A percentile compares a stretch with the other conserved stretches of the same genome.
phyloP scores from a whole-genome alignment of 2,113 vertebrate species.

The Corythoichthys haematopterus region DNA sequence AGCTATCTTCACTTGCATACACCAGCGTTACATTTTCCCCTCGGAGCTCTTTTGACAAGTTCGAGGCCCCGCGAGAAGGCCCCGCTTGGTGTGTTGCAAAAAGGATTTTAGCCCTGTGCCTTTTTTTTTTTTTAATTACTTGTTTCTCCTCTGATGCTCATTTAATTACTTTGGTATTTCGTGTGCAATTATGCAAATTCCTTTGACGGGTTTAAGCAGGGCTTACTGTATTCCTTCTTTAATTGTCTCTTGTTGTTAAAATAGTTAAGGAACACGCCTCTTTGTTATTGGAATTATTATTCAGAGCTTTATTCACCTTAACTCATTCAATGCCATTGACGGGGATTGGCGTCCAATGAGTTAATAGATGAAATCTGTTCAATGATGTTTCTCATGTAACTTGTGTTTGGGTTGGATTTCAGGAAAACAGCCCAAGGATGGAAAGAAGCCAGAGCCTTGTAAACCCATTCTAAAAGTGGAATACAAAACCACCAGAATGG shows the following conservation, averaged over 20 bases:
- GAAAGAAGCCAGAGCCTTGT: conserved; percentile 98
- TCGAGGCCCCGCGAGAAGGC: conserved; percentile 25
- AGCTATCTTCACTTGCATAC: conserved; percentile 30
- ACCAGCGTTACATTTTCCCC: conserved; percentile 25
- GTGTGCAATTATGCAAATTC: conserved; percentile 60
- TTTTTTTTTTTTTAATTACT: conserved; percentile 54
- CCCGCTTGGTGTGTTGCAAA: conserved; percentile 9
- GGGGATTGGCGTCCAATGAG: too few relatives aligned
- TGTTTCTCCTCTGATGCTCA: conserved; percentile 51
- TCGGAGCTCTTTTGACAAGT: conserved; percentile 25
- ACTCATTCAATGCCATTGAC: too few relatives aligned
- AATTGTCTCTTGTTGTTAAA: conserved; percentile 56
- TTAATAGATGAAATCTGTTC: background rate
- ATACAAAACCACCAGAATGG: conserved; percentile 93
- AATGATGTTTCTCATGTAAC: background rate
- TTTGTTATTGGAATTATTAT: conserved; percentile 37
- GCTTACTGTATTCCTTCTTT: conserved; percentile 42
- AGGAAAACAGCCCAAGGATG: conserved; percentile 99
- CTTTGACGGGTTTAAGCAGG: conserved; percentile 52
- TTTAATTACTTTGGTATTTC: conserved; percentile 62
- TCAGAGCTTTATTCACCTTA: conserved; percentile 5
- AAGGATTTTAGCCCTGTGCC: conserved; percentile 42
- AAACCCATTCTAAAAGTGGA: conserved; percentile 99
- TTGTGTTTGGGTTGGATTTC: conserved; percentile 66
- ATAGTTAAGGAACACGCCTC: background rate